Evolutionary conservation across 2,888 invertebrate species (phyloP), one percentile per base, ranked within the genome.

Genomic region (Dicranocentrus wangi): DNA sequence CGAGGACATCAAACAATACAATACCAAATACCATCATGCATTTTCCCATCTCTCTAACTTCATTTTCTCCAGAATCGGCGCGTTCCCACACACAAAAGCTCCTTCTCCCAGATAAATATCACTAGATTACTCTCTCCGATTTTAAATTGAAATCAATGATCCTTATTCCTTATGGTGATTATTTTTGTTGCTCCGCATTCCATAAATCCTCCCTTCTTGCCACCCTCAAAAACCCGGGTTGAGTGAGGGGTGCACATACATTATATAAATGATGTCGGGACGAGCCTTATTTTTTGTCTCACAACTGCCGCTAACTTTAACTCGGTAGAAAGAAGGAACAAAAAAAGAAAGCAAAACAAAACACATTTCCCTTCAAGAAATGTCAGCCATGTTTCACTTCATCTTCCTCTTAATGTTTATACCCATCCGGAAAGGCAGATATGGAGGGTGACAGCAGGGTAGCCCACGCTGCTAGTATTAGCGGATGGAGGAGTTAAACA

Each of bases 111-210:
- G 78, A 78, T 78, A 78, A 78, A 78, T 55, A 78, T 78, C 70
- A 42, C 21, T 21, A 70, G 63, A 70, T 53, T 68, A 63, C 55
- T 61, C 61, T 42, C 51, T 70, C 68, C 47, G 27, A 70, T 69
- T 77, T 78, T 70, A 78, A 78, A 78, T 70, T 78, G 78, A 78
- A 78, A 70, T 78, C 78, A 78, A 78, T 78, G 69, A 78, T 70
- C 70, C 76, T 69, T 78, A 63, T 63, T 77, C 63, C 61, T 77
- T 27, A 68, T 68, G 61, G 69, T 61, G 77, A 77, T 69, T 69
- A 77, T 70, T 61, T 77, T 72, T 61, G 58, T 55, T 28, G 19
- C 51, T 23, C 47, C n/a, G 17, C 77, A 21, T 23, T 61, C 28
- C 77, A 77, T 77, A 61, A 61, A 69, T 77, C 19, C 53, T 43